Evolutionary conservation across 2,797 vertebrate genomes (phyloP), one percentile per base, ranked within the genome.

Genomic region (Malacoraja senta): DNA sequence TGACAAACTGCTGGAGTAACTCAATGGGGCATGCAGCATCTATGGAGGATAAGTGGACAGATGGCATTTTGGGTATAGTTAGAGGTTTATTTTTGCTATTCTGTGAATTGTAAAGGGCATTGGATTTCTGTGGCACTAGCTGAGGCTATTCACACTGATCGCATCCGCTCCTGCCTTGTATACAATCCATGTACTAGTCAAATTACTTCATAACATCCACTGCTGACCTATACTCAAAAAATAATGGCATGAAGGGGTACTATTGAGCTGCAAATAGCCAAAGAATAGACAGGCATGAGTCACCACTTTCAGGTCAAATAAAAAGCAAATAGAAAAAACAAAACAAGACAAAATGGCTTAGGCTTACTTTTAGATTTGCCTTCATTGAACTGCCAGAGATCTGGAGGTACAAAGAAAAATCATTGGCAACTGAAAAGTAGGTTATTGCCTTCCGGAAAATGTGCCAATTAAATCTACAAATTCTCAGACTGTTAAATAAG

Each of bases 351-450:
- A 76, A 72, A 58, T 53, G 24, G 26, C 71, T 92, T 21, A 58
- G 44, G 72, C 38, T 74, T 76, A 58, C 63, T 53, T 74, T 76
- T 38, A 12, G 13, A 92, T 74, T 35, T 74, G 38, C 10, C 35
- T 58, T 76, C 38, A 58, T 29, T 74, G 38, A 74, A 74, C 38
- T 74, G 68, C 63, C 44, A 24, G 90, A 72, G 29, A 44, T 10
- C 38, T 44, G 68, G 35, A 71, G 68, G 24, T 29, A 91, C 90
- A 92, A 74, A 58, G 71, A 76, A 76, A 92, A 29, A 92, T 92
- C 38, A 92, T 38, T 76, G 38, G 4, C 12, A 92, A 92, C 71
- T 91, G 90, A 92, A 92, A 92, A 53, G 68, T 76, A 92, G 90
- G 71, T 92, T 92, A 92, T 74, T 92, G 71, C 71, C 44, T 24